Evolutionary conservation across 2,797 vertebrate genomes (phyloP).

Genomic region (Picus viridis): DNA sequence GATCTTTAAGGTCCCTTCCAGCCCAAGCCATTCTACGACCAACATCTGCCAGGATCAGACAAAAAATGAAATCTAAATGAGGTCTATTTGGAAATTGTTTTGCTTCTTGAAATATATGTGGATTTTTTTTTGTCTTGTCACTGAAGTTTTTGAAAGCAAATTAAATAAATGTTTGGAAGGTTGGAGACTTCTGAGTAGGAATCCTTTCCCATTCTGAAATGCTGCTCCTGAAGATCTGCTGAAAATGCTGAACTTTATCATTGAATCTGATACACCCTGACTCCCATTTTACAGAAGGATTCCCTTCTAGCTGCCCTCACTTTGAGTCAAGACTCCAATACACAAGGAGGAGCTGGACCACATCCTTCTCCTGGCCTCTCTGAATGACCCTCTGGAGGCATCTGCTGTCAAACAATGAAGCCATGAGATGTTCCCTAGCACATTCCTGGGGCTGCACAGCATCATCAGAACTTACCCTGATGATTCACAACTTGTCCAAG

Average conservation of each 20-base stretch:
- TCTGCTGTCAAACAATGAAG: neutral
- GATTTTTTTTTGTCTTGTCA: neutral
- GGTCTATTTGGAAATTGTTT: neutral
- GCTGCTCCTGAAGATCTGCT: neutral
- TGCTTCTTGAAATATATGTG: neutral
- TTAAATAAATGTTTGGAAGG: neutral
- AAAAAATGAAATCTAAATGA: neutral
- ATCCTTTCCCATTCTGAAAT: neutral
- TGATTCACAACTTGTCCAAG: neutral
- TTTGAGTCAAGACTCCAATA: neutral
- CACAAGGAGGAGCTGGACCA: neutral
- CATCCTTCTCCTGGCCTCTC: neutral
- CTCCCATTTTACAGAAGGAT: neutral
- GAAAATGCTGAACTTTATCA: neutral
- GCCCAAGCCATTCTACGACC: too few species aligned
- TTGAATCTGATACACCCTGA: neutral
- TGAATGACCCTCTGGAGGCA: neutral
- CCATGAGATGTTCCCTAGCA: neutral
- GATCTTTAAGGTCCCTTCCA: too few species aligned
- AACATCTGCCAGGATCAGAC: neutral
- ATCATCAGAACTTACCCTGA: neutral
- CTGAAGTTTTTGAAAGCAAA: neutral
- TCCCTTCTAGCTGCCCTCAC: neutral
- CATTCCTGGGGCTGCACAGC: accelerated
- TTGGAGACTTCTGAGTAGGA: neutral